Base-by-base conservation (phyloP, 2,888 invertebrate species). In the Lypha dubia region DNA sequence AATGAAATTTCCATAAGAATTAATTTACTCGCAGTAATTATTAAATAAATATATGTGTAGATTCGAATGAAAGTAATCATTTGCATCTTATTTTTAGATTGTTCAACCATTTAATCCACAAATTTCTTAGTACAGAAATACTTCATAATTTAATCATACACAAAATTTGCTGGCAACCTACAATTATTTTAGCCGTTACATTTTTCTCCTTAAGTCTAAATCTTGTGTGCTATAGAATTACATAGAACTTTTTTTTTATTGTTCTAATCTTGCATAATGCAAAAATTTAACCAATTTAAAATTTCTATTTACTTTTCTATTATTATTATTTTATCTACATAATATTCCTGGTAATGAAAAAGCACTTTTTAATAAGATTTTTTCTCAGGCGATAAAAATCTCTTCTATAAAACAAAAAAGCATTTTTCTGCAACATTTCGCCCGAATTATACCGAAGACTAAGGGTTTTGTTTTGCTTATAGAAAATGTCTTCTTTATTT, bases 351-450 rank as follows among this genome's bases (percentile, higher is more conserved):
- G 6, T 51, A 41, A 80, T 28, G 58, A 65, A 62, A 56, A 56
- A 1, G 7, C 13, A 63, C 51, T 77, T 53, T 76, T 80, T 73
- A 84, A 84, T 81, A 70, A 74, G 51, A 84, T 51, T 74, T 70
- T 77, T 82, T 81, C 84, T 70, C 81, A 84, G 51, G 74, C 77
- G 84, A 84, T 84, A 56, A 5, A 77, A 74, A 84, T 84, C 84
- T 56, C n/a, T 60, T 32, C 22, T 13, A 15, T n/a, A n/a, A n/a
- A n/a, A n/a, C n/a, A 17, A 60, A 77, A 35, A 71, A 17, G 17
- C n/a, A 79, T 75, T 74, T 71, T 76, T 53, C 60, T 53, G 53
- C 41, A 41, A 62, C 22, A 56, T 62, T 60, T 62, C 58, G 4
- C 7, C 38, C 28, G 13, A 79, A 63, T 53, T 63, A 3, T 35